Percentiles rank a stretch among this genome's conserved stretches.
These are phyloP conservation scores for Pica pica DNA, from an alignment of 2,113 vertebrate genomes.

Conservation along the genomic window DNA sequence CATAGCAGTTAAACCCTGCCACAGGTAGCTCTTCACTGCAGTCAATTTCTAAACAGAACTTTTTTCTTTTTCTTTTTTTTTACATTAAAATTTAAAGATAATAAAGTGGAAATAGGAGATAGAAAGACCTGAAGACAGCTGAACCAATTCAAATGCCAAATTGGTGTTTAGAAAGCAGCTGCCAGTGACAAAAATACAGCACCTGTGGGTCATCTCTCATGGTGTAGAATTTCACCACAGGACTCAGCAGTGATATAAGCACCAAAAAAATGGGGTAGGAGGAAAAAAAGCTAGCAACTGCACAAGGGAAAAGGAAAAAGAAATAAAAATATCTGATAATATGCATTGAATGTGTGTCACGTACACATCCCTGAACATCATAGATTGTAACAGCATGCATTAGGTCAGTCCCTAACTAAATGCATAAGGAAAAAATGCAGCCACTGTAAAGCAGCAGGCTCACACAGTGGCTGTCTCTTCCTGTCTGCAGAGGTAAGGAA, in stretches of 20 bases:
- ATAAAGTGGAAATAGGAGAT: background rate
- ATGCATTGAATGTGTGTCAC: rapidly evolving
- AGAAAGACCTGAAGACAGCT: background rate
- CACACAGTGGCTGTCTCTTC: background rate
- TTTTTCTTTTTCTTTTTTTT: background rate
- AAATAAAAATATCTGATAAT: background rate
- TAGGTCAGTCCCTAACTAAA: background rate
- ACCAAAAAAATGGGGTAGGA: background rate
- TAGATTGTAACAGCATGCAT: background rate
- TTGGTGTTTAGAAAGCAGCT: slow-evolving; percentile 28
- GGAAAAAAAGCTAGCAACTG: background rate
- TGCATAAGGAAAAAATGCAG: rapidly evolving
- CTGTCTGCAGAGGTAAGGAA: background rate
- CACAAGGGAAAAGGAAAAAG: background rate
- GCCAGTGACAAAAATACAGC: background rate
- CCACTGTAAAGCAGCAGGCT: background rate
- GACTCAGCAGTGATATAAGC: background rate
- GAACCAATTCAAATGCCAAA: slow-evolving; percentile 29
- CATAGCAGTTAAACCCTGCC: background rate
- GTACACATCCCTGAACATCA: background rate
- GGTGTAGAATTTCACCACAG: background rate
- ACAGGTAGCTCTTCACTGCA: background rate
- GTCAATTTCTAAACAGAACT: background rate
- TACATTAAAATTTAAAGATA: slow-evolving; percentile 1
- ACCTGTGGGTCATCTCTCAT: background rate